Conservation (phyloP, 2,113 vertebrate genomes). For the Elephantulus edwardii region DNA sequence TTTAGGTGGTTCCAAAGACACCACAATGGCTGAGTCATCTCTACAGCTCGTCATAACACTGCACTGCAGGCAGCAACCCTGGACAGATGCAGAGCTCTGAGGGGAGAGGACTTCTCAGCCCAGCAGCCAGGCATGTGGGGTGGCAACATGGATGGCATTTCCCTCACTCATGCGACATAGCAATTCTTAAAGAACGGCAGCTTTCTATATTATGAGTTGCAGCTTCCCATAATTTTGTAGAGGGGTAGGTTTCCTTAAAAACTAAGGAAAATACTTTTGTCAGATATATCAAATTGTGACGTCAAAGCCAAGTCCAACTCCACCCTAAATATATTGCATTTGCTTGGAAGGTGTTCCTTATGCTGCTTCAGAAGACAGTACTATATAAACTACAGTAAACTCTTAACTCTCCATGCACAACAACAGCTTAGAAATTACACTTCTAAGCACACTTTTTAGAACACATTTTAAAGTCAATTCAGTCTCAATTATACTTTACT, state of each 20-base stretch:
- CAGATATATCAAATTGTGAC: background rate
- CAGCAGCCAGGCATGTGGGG: background rate
- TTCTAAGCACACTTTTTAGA: too few relatives aligned
- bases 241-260: background rate
- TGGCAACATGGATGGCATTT: background rate
- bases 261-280: background rate
- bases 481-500: too few relatives aligned
- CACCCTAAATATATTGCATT: background rate
- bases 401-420: background rate
- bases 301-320: background rate
- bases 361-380: background rate
- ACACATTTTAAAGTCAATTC: too few relatives aligned
- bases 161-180: background rate
- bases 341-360: background rate
- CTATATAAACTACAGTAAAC: background rate
- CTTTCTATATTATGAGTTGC: background rate
- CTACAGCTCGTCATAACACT: background rate
- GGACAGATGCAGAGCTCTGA: background rate
- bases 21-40: constrained; percentile 11
- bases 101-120: background rate
- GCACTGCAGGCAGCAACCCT: background rate
- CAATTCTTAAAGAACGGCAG: background rate
- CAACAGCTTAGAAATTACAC: too few relatives aligned
- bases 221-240: background rate
- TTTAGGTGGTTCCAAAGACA: background rate